phyloP scores from a whole-genome alignment of 2,888 invertebrate species.

The Ectemnius lituratus region DNA sequence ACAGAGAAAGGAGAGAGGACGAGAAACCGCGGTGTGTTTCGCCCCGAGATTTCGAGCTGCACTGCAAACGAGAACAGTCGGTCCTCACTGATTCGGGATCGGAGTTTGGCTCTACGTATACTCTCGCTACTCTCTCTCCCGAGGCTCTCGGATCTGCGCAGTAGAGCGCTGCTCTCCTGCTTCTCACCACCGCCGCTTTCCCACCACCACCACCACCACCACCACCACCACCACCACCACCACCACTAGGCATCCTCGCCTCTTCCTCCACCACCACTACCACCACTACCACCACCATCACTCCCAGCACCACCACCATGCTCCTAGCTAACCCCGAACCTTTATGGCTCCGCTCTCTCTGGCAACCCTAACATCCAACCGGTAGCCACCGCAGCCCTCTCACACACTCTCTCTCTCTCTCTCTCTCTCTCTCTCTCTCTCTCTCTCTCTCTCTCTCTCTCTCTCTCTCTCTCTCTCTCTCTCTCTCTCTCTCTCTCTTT shows the following conservation, averaged over 20 bases:
- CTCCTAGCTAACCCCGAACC: slow-evolving; percentile 53
- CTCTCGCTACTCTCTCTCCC: slow-evolving; percentile 49
- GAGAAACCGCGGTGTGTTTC: slow-evolving; percentile 53
- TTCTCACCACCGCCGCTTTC: slow-evolving; percentile 32
- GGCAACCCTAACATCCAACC: slow-evolving; percentile 54
- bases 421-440: no score
- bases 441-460: slow-evolving; percentile 11
- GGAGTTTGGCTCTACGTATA: slow-evolving; percentile 58
- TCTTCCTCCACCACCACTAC: slow-evolving; percentile 19
- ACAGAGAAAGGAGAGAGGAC: slow-evolving; percentile 50
- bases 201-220: slow-evolving; percentile 22
- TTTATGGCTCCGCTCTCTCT: slow-evolving; percentile 47
- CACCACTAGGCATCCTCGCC: slow-evolving; percentile 17
- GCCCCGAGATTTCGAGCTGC: slow-evolving; percentile 60
- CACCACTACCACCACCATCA: slow-evolving; percentile 30
- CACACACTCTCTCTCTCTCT: no score
- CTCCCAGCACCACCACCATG: slow-evolving; percentile 34
- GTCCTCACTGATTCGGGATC: slow-evolving; percentile 64
- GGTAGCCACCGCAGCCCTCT: slow-evolving; percentile 42
- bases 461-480: no score
- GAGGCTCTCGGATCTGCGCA: slow-evolving; percentile 68
- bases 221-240: slow-evolving; percentile 17
- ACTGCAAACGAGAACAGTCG: slow-evolving; percentile 64
- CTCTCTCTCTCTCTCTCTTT: no score
- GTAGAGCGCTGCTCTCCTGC: slow-evolving; percentile 58